Percentiles rank a stretch among this genome's conserved stretches.
Evolutionary conservation across 2,113 vertebrate species (phyloP).

Genomic region (Chinchilla lanigera): DNA sequence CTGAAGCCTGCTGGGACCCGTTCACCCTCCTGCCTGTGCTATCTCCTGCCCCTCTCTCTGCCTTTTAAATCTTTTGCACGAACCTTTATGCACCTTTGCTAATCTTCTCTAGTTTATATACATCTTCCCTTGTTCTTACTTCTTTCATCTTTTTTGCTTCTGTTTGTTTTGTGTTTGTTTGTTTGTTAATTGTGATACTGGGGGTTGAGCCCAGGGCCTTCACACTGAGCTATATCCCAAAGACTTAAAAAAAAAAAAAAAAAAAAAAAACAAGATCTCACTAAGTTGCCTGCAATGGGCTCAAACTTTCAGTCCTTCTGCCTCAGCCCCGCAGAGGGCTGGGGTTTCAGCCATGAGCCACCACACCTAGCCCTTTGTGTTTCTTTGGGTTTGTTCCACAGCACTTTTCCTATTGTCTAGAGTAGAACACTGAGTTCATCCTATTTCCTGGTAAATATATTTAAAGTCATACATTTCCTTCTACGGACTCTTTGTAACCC

Average conservation of each 20-base stretch:
- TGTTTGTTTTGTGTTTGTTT: background rate
- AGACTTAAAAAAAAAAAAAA: too few species aligned
- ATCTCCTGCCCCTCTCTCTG: background rate
- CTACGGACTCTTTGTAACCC: background rate
- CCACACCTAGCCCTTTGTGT: background rate
- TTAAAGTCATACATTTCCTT: background rate
- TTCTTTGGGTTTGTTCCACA: background rate
- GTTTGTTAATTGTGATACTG: background rate
- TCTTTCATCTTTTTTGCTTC: background rate
- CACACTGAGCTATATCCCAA: background rate
- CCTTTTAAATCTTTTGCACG: background rate
- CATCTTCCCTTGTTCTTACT: background rate
- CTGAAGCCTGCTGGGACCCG: background rate
- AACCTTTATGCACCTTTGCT: background rate
- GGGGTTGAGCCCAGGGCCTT: background rate
- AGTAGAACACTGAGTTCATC: background rate
- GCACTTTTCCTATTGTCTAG: background rate
- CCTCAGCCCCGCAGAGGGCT: background rate
- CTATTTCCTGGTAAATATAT: background rate
- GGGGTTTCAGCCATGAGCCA: background rate
- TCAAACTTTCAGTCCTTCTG: background rate
- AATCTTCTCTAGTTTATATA: background rate
- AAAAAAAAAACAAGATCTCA: background rate
- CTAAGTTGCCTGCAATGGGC: background rate
- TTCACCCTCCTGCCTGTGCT: rapidly evolving